Base-by-base conservation (phyloP, 1,140 invertebrate species). In the Micrasema minimum region DNA sequence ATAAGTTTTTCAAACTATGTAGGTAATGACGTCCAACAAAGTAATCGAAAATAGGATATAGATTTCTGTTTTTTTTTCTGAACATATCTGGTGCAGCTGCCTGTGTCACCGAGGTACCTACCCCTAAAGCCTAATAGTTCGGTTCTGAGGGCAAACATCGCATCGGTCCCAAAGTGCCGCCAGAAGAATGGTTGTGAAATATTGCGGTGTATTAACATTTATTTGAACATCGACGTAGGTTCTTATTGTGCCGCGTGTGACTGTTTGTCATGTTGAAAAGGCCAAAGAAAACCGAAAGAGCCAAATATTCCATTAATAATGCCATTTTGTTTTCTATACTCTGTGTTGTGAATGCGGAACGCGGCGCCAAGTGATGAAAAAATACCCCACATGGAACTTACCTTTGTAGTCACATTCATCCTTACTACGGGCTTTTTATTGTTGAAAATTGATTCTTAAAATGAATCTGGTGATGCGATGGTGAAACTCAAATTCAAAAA, bases 261-360 rank as follows among this genome's bases (percentile, higher is more conserved):
- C 72, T 74, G 68, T 74, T 72, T 71, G 72, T 65, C 59, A 55
- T 57, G 68, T 62, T 71, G 68, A 74, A 74, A 74, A 62, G 67
- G 57, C 41, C 48, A 71, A 71, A 71, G 65, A 74, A 64, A 74
- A 55, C 72, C 68, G 72, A 74, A 71, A 74, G 7, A 71, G 69
- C 66, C 53, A 71, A 74, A 74, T 74, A 74, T 74, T 71, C 69
- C 72, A 71, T 74, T 51, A 74, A 74, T 74, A 74, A 74, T 68
- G 72, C 61, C 50, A 61, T 65, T 68, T 55, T 69, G 16, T 46
- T 38, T 70, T 74, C 51, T 68, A 16, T 71, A 14, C 16, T 38
- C 59, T 31, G 48, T 46, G 48, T 50, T 41, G 43, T 69, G 66
- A 59, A 62, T 68, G 46, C 57, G 16, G 66, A 66, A 66, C 71